Base-by-base conservation (phyloP, 92 coral and sea anemone genomes). In the Siderastrea radians region DNA sequence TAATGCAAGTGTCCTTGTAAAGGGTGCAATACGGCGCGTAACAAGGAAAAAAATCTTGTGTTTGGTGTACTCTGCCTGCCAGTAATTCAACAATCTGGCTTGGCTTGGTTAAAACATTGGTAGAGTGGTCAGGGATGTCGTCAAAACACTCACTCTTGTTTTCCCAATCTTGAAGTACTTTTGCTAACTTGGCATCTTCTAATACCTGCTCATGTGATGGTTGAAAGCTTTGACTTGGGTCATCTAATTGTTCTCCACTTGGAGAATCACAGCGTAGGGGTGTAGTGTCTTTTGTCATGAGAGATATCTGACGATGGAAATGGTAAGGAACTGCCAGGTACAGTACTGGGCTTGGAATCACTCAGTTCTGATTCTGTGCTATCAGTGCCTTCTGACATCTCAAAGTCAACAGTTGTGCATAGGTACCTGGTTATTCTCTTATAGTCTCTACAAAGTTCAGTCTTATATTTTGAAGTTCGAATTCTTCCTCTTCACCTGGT, bases 1-100 rank as follows among this genome's bases (percentile, higher is more conserved):
- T 79, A 94, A 55, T 52, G 70, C 77, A 66, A 94, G 85, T 75
- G 82, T 82, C 86, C 91, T 88, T 49, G 81, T 75, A 49, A 93
- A 88, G 50, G 81, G 84, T 72, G 91, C 83, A 64, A 90, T 87
- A 72, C 93, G 76, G 71, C 93, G 66, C 49, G 80, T 49, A 57
- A 86, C 91, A 51, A 93, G 16, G 63, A 72, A 90, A 10, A n/a
- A 87, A 79, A 16, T 64, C 1, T 64, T 16, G 1, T 5, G 4
- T 6, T 17, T 16, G 69, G 69, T 64, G 2, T 6, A 64, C 69
- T 3, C 69, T 64, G 3, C 8, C 8, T 64, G 45, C 43, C 5
- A 17, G 69, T 17, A n/a, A 2, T 64, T 64, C 10, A 3, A 64
- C 69, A 64, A 64, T 44, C 10, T 64, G 2, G 43, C 45, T 64